A percentile compares a stretch with the other conserved stretches of the same genome.
Evolutionary conservation across 2,113 vertebrate genomes (phyloP).

Genomic region (Monopterus albus): DNA sequence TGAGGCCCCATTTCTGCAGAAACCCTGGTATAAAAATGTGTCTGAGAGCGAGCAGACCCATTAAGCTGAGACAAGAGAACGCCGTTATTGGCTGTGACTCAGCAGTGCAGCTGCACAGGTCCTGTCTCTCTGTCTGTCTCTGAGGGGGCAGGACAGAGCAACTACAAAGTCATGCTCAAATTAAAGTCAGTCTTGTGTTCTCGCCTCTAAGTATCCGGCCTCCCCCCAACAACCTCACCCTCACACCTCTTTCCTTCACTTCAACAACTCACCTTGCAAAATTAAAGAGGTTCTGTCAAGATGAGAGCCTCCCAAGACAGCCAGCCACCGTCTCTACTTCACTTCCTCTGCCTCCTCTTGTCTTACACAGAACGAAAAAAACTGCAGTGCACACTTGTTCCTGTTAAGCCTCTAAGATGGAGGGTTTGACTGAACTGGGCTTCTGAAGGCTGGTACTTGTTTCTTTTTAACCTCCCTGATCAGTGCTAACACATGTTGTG

Average conservation of each 20-base stretch:
- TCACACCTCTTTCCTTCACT: neutral
- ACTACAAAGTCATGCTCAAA: conserved; percentile 75
- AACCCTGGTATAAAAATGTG: neutral
- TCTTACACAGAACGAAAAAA: neutral
- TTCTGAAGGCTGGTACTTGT: neutral
- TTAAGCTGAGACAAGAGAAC: conserved; percentile 54
- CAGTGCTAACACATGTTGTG: neutral
- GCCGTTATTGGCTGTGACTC: conserved; percentile 63
- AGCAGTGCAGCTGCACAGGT: conserved; percentile 43
- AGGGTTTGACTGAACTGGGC: neutral
- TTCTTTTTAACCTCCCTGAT: neutral
- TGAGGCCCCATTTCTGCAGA: conserved; percentile 5
- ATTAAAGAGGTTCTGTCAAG: conserved; percentile 65
- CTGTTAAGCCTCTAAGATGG: neutral
- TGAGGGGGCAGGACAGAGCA: conserved; percentile 29
- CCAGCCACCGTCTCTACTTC: neutral
- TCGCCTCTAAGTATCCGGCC: too few relatives aligned
- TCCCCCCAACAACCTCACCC: neutral
- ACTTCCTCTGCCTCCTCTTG: neutral
- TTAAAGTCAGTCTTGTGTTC: conserved; percentile 62
- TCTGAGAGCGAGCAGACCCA: conserved; percentile 13
- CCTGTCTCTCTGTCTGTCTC: conserved; percentile 25
- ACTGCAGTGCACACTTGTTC: neutral
- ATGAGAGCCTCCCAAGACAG: conserved; percentile 58
- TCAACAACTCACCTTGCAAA: conserved; percentile 50